These are phyloP conservation scores for Jaculus jaculus DNA, from an alignment of 2,113 vertebrate genomes.

Conservation along the genomic window DNA sequence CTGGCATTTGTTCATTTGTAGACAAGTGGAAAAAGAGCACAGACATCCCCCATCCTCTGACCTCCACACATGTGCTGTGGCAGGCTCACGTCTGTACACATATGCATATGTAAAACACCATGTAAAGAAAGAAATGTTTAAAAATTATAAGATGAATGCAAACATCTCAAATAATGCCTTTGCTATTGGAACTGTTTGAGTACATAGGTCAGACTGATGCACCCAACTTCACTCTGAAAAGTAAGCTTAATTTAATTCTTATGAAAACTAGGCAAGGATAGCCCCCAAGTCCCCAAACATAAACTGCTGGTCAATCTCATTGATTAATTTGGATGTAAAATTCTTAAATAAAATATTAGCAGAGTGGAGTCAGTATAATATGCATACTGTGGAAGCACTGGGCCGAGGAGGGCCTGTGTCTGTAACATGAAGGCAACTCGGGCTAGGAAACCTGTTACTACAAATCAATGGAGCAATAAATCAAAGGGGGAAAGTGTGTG, in stretches of 20 bases:
- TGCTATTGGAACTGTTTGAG: neutral
- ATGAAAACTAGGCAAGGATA: neutral
- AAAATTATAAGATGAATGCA: neutral
- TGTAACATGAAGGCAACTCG: neutral
- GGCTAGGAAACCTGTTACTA: neutral
- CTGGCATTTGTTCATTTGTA: no score
- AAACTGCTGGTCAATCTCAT: neutral
- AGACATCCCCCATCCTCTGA: no score
- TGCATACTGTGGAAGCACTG: neutral
- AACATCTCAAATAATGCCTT: neutral
- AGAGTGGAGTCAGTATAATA: neutral
- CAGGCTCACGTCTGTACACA: no score
- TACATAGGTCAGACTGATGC: neutral
- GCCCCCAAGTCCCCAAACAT: neutral
- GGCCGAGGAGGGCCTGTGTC: neutral
- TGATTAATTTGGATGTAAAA: conserved; percentile 1
- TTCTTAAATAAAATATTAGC: conserved; percentile 24
- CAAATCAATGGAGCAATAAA: conserved; percentile 27
- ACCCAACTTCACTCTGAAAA: neutral
- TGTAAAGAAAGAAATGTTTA: no score
- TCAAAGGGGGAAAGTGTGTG: neutral
- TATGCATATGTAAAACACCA: no score
- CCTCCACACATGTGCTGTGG: no score
- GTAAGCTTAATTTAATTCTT: neutral
- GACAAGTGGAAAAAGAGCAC: no score